Percentiles rank a stretch among this genome's conserved stretches.
Evolutionary conservation across 2,888 invertebrate species (phyloP).

Genomic region (Dasysyrphus tricinctus): DNA sequence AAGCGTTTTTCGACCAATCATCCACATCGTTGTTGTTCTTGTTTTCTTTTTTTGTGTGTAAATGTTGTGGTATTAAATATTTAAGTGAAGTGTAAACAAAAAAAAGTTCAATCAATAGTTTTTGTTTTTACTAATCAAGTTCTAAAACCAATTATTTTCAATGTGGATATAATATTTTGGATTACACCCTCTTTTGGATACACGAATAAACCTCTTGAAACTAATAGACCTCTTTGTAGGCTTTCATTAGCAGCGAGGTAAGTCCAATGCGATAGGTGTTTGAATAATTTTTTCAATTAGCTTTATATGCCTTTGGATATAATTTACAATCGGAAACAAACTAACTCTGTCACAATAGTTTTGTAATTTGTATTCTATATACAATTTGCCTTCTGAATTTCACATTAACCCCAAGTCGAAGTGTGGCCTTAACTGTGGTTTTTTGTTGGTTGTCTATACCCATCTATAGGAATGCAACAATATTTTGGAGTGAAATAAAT

Average conservation of each 20-base stretch:
- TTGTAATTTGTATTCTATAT: slow-evolving; percentile 56
- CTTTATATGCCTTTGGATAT: background rate
- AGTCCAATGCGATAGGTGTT: background rate
- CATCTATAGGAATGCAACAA: slow-evolving; percentile 13
- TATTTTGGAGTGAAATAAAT: slow-evolving; percentile 22
- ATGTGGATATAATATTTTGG: slow-evolving; percentile 35
- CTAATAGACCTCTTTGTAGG: background rate
- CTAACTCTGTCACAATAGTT: slow-evolving; percentile 32
- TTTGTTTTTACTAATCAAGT: background rate
- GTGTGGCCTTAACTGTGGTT: slow-evolving; percentile 11
- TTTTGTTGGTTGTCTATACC: background rate
- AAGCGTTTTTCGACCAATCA: slow-evolving; percentile 9
- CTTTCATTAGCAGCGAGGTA: slow-evolving; percentile 47
- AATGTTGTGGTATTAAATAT: background rate
- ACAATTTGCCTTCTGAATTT: slow-evolving; percentile 42
- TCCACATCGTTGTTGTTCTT: slow-evolving; percentile 9
- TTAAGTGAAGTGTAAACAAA: slow-evolving; percentile 47
- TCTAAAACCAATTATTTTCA: slow-evolving; percentile 8
- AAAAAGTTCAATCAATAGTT: background rate
- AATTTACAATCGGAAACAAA: slow-evolving; percentile 44
- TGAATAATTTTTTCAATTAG: background rate
- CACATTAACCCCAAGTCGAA: slow-evolving; percentile 45
- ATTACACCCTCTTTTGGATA: slow-evolving; percentile 52
- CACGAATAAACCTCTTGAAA: no score
- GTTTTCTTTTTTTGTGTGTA: background rate